Conservation (phyloP, 2,888 invertebrate genomes). For the Agonum fuliginosum region DNA sequence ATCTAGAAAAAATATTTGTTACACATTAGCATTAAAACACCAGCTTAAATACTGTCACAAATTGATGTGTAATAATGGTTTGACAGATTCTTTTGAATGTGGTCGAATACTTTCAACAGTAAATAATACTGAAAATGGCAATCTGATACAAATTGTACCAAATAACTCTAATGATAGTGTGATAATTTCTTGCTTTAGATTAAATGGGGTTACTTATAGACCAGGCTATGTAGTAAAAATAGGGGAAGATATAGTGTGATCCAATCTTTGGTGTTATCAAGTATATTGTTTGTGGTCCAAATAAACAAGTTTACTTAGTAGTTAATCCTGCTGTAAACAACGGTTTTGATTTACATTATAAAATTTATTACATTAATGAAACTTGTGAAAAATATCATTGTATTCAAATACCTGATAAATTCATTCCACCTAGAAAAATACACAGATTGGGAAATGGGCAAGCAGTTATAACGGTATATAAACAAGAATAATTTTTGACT, state of each 20-base stretch:
- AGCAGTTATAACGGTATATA: not conserved
- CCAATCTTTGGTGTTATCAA: not conserved
- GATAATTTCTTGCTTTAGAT: not conserved
- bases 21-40: not conserved
- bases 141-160: not conserved
- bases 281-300: not conserved
- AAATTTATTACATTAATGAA: not conserved
- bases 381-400: not conserved
- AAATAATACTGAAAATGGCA: not conserved
- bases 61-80: not conserved
- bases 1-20: not conserved
- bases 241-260: not conserved
- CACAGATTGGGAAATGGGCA: not conserved
- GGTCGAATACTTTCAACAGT: not conserved
- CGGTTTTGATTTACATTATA: not conserved
- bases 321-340: not conserved
- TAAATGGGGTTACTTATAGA: not conserved
- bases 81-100: not conserved
- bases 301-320: not conserved
- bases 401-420: not conserved
- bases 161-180: not conserved
- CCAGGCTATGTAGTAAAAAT: not conserved
- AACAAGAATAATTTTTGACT: not conserved
- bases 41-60: not conserved
- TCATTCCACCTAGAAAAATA: not conserved